Conservation (phyloP, 2,888 invertebrate genomes). For the Aphidius colemani region DNA sequence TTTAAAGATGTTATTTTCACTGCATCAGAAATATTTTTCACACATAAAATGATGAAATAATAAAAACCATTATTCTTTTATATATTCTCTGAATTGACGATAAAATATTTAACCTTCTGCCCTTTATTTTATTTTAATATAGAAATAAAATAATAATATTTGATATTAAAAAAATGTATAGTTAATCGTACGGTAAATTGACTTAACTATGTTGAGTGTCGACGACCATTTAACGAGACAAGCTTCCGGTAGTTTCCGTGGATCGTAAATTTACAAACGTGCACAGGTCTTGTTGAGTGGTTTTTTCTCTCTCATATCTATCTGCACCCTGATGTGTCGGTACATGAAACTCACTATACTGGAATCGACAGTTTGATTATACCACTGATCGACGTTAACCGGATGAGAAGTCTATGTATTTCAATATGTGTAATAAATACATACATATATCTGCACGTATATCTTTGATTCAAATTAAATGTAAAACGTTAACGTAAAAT, state of each 20-base stretch:
- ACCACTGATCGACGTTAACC: slow-evolving; percentile 32
- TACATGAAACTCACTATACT: slow-evolving; percentile 21
- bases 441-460: no score
- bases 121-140: neutral
- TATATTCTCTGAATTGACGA: no score
- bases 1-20: no score
- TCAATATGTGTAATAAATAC: neutral
- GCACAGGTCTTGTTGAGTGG: neutral
- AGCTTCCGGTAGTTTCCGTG: slow-evolving; percentile 13
- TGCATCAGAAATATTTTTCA: no score
- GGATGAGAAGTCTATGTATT: neutral
- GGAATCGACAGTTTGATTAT: slow-evolving; percentile 31
- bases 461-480: neutral
- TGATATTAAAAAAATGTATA: neutral
- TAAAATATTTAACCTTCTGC: no score
- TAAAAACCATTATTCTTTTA: no score
- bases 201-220: neutral
- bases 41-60: no score
- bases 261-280: slow-evolving; percentile 17
- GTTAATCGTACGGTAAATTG: neutral
- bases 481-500: slow-evolving; percentile 28
- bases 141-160: neutral
- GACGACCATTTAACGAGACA: slow-evolving; percentile 11
- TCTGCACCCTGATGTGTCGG: neutral
- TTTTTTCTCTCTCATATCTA: neutral